Evolutionary conservation across 2,113 vertebrate genomes (phyloP), one percentile per base, ranked within the genome.

Genomic region (Tinamus guttatus): DNA sequence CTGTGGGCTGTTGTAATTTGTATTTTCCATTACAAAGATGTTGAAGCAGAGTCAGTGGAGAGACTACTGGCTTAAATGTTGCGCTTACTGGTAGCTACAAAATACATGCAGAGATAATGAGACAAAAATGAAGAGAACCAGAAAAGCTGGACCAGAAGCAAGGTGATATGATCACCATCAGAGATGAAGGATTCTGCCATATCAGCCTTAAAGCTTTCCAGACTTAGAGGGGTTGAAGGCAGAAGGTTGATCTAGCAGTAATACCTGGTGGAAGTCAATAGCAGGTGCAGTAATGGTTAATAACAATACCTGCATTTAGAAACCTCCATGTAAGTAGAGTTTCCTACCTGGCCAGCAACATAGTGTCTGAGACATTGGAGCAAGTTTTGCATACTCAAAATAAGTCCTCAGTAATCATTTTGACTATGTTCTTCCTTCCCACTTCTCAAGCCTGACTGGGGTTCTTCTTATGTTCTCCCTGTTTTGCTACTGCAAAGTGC

Each of bases 1-100:
- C 67, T 86, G 41, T 78, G 41, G 34, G 24, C 40, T 85, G 32
- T 45, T 87, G n/a, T 58, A 71, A 95, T 4, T 27, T 75, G 34
- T 45, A 1, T 80, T 77, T 83, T 69, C 73, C 51, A 56, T 91
- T 86, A 87, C 20, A 34, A 34, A 89, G 71, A 43, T 38, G 16
- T 19, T 63, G 68, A 58, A 87, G 34, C 40, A 74, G 91, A 95
- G 93, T 63, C 52, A 40, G 5, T 62, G 34, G 52, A 81, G 56
- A 3, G 5, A 2, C 19, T 41, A n/a, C 64, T 15, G 28, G 38
- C 28, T 68, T 68, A 77, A 63, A 19, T 71, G 13, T 9, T 45
- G 19, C 9, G 2, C 87, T 92, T 94, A 32, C 80, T 95, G 51
- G 51, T 63, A 68, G 75, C 62, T 58, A 38, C 30, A 40, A 70